Base-by-base conservation (phyloP, 2,888 invertebrate species). In the Zaprionus bogoriensis region DNA sequence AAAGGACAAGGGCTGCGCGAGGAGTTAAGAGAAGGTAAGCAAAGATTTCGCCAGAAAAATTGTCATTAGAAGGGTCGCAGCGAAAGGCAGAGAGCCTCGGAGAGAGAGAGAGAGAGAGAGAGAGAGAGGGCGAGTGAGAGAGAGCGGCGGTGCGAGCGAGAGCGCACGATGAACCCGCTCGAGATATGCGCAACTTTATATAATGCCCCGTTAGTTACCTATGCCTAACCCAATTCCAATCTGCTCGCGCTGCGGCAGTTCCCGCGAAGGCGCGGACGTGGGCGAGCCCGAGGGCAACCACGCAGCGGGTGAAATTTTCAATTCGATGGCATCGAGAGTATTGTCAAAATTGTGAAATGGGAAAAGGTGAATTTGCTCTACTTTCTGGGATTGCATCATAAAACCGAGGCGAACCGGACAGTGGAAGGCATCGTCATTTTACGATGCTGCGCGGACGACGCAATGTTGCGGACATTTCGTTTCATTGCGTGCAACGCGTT, bases 281-380 rank as follows among this genome's bases (percentile, higher is more conserved):
- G 28, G 28, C 28, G 28, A 28, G 4, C n/a, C n/a, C 14, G 32
- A 10, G 3, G 27, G 27, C 27, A 5, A 25, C 32, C 39, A 47
- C 75, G 42, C 84, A 79, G 78, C 78, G 81, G 75, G 78, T 72
- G 72, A 79, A 73, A 70, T 14, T 6, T n/a, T n/a, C n/a, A n/a
- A n/a, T n/a, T n/a, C n/a, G n/a, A n/a, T n/a, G n/a, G n/a, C n/a
- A n/a, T n/a, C n/a, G n/a, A n/a, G n/a, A n/a, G n/a, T n/a, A n/a
- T n/a, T n/a, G n/a, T n/a, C n/a, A n/a, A n/a, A n/a, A 14, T 59
- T 36, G 25, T 30, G 52, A 65, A 41, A 36, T 50, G 27, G 17
- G 5, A 32, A 39, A 42, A 52, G 50, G 60, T 9, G 41, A 48
- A 46, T 22, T 42, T 14, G 51, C 74, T 69, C 65, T 73, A 32